phyloP scores from a whole-genome alignment of 2,797 vertebrate species.

The Tolypeutes matacus region DNA sequence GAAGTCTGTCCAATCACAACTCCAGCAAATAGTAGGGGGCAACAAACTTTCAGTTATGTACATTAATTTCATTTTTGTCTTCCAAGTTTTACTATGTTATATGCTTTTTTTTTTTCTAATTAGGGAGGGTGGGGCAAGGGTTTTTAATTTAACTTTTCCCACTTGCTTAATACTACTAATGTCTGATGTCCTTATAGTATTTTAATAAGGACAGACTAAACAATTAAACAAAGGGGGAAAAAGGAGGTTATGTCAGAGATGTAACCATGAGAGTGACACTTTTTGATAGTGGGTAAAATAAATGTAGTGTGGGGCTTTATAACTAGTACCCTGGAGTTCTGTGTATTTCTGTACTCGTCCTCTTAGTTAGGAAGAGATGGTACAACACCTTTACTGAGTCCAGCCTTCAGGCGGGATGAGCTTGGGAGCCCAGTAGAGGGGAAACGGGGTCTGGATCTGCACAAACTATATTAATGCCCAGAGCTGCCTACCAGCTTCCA shows the following conservation, averaged over 20 bases:
- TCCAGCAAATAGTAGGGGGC: too few species aligned
- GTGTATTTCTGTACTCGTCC: background rate
- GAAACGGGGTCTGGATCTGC: background rate
- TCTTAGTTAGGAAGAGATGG: background rate
- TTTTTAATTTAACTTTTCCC: background rate
- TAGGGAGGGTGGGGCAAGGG: background rate
- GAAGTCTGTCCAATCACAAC: background rate
- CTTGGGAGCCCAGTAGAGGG: accelerated
- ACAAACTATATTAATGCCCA: background rate
- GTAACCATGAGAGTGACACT: background rate
- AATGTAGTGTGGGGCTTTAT: background rate
- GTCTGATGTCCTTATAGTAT: background rate
- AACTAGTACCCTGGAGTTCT: background rate
- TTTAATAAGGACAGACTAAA: slow-evolving; percentile 29
- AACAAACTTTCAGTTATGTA: background rate
- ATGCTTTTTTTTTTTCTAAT: background rate
- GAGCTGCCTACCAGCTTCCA: background rate
- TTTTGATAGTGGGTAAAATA: background rate
- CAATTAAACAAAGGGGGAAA: background rate
- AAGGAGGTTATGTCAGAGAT: background rate
- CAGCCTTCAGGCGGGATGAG: background rate
- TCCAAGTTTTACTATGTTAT: background rate
- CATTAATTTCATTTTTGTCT: background rate
- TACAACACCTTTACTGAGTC: background rate
- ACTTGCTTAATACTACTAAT: slow-evolving; percentile 34